phyloP scores from a whole-genome alignment of 2,888 invertebrate genomes.

The Xestobium rufovillosum region DNA sequence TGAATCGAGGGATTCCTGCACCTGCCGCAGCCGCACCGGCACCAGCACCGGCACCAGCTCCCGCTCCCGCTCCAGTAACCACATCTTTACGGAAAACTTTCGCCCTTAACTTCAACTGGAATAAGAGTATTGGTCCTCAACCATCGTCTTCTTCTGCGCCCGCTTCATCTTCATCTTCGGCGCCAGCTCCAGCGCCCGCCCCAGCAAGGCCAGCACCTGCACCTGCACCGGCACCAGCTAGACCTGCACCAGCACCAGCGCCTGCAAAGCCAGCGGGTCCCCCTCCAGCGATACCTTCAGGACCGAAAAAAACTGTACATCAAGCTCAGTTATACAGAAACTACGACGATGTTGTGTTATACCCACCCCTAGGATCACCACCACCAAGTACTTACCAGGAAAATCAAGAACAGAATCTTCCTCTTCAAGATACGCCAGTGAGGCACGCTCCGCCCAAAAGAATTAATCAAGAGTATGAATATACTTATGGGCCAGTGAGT shows the following conservation, averaged over 20 bases:
- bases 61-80: slow-evolving; percentile 19
- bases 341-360: slow-evolving; percentile 7
- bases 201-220: slow-evolving; percentile 16
- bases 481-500: slow-evolving; percentile 8
- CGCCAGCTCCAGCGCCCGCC: slow-evolving; percentile 16
- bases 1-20: slow-evolving; percentile 15
- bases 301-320: slow-evolving; percentile 9
- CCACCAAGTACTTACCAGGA: slow-evolving; percentile 10
- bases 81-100: slow-evolving; percentile 1
- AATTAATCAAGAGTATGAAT: slow-evolving; percentile 6
- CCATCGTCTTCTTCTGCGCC: slow-evolving; percentile 22
- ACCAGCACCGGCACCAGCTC: slow-evolving; percentile 18
- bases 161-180: slow-evolving; percentile 20
- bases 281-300: slow-evolving; percentile 14
- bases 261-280: slow-evolving; percentile 20
- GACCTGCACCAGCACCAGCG: slow-evolving; percentile 19
- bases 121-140: slow-evolving; percentile 7
- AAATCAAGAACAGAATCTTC: no score
- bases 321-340: slow-evolving; percentile 2
- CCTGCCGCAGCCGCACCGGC: slow-evolving; percentile 17
- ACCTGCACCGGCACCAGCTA: slow-evolving; percentile 18
- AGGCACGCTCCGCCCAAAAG: slow-evolving; percentile 4
- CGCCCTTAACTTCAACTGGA: neutral
- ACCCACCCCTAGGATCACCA: neutral
- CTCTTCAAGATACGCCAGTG: no score